Evolutionary conservation across 2,888 invertebrate species (phyloP), one percentile per base, ranked within the genome.

Genomic region (Fragum fragum): DNA sequence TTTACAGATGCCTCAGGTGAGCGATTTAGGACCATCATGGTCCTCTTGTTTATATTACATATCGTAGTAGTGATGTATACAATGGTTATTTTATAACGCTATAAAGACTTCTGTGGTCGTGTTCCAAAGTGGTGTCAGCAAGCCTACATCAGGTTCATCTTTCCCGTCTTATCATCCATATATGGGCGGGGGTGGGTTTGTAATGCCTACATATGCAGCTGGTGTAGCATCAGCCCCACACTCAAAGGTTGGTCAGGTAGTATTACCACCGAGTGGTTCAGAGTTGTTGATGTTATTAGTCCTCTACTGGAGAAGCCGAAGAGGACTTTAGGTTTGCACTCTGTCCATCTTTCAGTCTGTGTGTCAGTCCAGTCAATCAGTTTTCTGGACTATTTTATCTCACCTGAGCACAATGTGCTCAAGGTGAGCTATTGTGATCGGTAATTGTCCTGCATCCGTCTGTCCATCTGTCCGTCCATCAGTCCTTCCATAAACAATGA

Each of bases 191-290:
- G 82, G 78, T 69, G 73, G 69, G 26, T 73, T 69, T 47, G 63
- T 78, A 18, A 61, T 53, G 29, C 39, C 76, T 26, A 28, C 36
- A 2, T 70, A 61, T 66, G 79, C 79, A 28, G 70, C 77, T 28
- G 77, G 83, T 72, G 83, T 77, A 52, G 77, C 83, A 11, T 36
- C 83, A 21, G 77, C 77, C 5, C 83, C 79, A 59, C 73, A 76
- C 11, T n/a, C 61, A 21, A 39, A 66, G 66, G 55, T 61, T 26
- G 47, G 52, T 47, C 47, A 81, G 82, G 78, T 78, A 75, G 74
- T 69, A 68, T 63, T 57, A 1, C 5, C n/a, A 47, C 5, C 47
- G 47, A 47, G 47, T 47, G 47, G 47, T 47, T 47, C 3, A 47
- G 2, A 47, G n/a, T 47, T 47, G 47, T 9, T 47, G 47, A 3